A percentile compares a stretch with the other conserved stretches of the same genome.
Conservation (phyloP, 2,888 invertebrate genomes). For the Aphelenchoides bicaudatus region DNA sequence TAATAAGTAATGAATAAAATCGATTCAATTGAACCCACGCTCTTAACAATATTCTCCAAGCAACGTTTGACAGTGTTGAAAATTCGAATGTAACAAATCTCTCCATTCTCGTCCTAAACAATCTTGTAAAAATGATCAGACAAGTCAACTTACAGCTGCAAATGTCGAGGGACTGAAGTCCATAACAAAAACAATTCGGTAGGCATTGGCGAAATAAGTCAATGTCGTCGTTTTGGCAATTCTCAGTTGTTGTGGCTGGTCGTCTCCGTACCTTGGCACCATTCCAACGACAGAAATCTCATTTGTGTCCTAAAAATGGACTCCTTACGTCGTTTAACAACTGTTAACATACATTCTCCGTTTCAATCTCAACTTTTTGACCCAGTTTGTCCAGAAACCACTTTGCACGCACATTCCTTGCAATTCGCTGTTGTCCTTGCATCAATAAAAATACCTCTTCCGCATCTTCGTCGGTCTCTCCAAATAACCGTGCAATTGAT, state of each 20-base stretch:
- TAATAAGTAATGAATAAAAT: conserved; percentile 6
- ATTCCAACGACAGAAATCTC: conserved; percentile 42
- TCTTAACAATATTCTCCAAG: conserved; percentile 61
- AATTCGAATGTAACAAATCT: conserved; percentile 61
- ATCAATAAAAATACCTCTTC: conserved; percentile 50
- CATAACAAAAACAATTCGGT: conserved; percentile 73
- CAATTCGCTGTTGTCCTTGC: conserved; percentile 68
- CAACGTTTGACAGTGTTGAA: conserved; percentile 60
- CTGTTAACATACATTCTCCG: no score
- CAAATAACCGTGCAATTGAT: not conserved
- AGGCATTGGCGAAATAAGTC: conserved; percentile 71
- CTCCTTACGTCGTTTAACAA: not conserved
- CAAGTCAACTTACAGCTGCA: conserved; percentile 68
- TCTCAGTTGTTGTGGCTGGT: conserved; percentile 30
- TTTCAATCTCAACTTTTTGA: no score
- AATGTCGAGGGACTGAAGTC: conserved; percentile 76
- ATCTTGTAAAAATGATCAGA: not conserved
- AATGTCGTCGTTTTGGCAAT: conserved; percentile 61
- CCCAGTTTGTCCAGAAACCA: conserved; percentile 70
- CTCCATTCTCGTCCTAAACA: conserved; percentile 58
- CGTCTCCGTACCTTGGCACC: conserved; percentile 32
- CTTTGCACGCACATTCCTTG: conserved; percentile 71
- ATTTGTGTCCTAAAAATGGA: conserved; percentile 23
- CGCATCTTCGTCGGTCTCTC: conserved; percentile 27
- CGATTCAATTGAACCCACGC: conserved; percentile 55